A percentile compares a stretch with the other conserved stretches of the same genome.
phyloP scores from a whole-genome alignment of 2,797 vertebrate species.

The Poeciliopsis paucimaculata region DNA sequence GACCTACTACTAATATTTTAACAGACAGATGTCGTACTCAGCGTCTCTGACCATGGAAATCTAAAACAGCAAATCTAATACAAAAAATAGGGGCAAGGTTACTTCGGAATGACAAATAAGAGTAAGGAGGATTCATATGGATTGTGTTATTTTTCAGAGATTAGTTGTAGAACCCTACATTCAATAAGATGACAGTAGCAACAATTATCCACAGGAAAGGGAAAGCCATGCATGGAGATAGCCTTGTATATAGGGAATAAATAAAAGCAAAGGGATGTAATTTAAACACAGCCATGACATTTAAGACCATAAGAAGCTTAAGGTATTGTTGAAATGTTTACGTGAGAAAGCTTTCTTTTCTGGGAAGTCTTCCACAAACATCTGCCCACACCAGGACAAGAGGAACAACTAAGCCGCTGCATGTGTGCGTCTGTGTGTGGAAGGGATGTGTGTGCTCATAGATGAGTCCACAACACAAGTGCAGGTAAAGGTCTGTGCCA shows the following conservation, averaged over 20 bases:
- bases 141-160: conserved; percentile 9
- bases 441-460: background rate
- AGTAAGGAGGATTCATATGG: background rate
- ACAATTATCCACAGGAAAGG: background rate
- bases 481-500: conserved; percentile 21
- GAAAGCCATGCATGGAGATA: conserved; percentile 14
- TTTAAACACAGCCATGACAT: conserved; percentile 53
- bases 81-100: conserved; percentile 4
- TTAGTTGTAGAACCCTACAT: conserved; percentile 19
- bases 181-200: background rate
- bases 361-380: conserved; percentile 67
- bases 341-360: conserved; percentile 67
- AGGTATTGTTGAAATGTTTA: conserved; percentile 72
- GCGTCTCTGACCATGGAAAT: background rate
- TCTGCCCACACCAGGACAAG: conserved; percentile 66
- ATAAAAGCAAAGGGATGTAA: conserved; percentile 45
- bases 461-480: conserved; percentile 4
- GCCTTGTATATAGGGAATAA: conserved; percentile 22
- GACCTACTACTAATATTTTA: background rate
- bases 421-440: conserved; percentile 12
- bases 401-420: conserved; percentile 54
- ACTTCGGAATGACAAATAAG: conserved; percentile 16
- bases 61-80: background rate
- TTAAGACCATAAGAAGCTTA: conserved; percentile 76
- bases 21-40: conserved; percentile 7